Base-by-base conservation (phyloP, 1,140 invertebrate species). In the Apis mellifera region DNA sequence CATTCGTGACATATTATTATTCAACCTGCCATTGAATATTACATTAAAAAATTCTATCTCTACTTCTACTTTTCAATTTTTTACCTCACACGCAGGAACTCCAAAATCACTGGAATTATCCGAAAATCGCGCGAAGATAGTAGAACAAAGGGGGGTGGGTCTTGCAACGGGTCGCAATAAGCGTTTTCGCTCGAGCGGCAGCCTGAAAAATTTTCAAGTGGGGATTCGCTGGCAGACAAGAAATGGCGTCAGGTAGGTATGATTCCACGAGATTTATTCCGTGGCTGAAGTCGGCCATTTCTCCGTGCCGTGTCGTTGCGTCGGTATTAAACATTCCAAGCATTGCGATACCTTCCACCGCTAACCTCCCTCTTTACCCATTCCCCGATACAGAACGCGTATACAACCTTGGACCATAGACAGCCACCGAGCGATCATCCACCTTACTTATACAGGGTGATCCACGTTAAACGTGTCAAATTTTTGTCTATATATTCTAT, bases 261-360 rank as follows among this genome's bases (percentile, higher is more conserved):
- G 89, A 89, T 83, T 76, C 86, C 69, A 62, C 64, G 86, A 88
- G 85, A 91, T 91, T 92, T 92, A 92, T 93, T 93, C 87, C 86
- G 77, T 75, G 75, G 89, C 85, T 88, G 88, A 90, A 84, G 87
- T 76, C 88, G 87, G 84, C 87, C 85, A 90, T 90, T 91, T 88
- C 87, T 92, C 87, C 72, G 89, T 88, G 89, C 78, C 87, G 86
- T 92, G 86, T 91, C 90, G 88, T 89, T 91, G 86, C 88, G 84
- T 85, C 89, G 88, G 92, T 92, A 93, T 93, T 92, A 93, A 93
- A 92, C 91, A 92, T 93, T 92, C 91, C 91, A 89, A 85, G 89
- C 89, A 92, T 93, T 86, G 88, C 90, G 86, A 89, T 91, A 89
- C 87, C 78, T 82, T 81, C 78, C 72, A 66, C 52, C 60, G 21